Evolutionary conservation across 2,113 vertebrate genomes (phyloP).

Genomic region (Xenotilapia longispinis): DNA sequence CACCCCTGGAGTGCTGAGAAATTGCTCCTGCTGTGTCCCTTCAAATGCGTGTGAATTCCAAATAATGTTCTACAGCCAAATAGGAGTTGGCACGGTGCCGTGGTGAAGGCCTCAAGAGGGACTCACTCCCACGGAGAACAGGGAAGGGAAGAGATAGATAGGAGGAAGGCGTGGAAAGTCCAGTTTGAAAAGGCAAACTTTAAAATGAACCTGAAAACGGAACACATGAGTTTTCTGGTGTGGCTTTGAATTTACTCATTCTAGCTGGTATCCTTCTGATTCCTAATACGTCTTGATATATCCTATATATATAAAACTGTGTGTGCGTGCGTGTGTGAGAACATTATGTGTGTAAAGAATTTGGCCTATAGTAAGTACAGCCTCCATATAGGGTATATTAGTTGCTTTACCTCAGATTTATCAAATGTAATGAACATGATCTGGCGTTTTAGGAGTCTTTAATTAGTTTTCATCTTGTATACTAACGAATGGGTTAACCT

Average conservation of each 20-base stretch:
- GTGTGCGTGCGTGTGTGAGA: rapidly evolving
- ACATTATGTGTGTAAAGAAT: background rate
- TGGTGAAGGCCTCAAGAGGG: background rate
- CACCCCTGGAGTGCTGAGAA: slow-evolving; percentile 41
- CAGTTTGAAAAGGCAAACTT: background rate
- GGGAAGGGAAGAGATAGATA: background rate
- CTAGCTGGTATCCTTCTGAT: background rate
- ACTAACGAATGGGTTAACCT: background rate
- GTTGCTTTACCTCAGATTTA: background rate
- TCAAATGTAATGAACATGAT: background rate
- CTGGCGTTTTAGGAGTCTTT: rapidly evolving
- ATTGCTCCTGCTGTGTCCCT: slow-evolving; percentile 35
- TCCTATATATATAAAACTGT: background rate
- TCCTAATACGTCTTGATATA: background rate
- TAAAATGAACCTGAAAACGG: background rate
- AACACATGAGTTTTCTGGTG: background rate
- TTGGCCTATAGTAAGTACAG: background rate
- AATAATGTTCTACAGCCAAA: slow-evolving; percentile 50
- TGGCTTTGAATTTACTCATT: background rate
- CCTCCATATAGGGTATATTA: background rate
- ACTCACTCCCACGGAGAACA: slow-evolving; percentile 29
- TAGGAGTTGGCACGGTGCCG: slow-evolving; percentile 18
- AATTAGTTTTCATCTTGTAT: rapidly evolving
- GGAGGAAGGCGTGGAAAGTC: background rate
- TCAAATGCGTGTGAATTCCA: slow-evolving; percentile 50